These are phyloP conservation scores for Thera obeliscata DNA, from an alignment of 2,888 invertebrate species.

Conservation along the genomic window DNA sequence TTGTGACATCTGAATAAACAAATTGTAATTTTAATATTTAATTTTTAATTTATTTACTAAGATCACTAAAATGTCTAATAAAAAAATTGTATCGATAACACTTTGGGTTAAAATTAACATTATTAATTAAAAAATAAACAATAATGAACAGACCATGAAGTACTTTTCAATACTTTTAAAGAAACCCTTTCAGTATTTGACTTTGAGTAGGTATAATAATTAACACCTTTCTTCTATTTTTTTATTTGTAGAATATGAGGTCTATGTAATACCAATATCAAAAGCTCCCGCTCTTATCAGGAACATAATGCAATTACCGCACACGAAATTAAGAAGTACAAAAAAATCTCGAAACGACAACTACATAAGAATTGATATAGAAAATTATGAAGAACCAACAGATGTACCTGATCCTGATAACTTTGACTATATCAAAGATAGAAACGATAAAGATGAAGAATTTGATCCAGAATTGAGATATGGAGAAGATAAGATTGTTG, in stretches of 20 bases:
- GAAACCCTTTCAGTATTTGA: too few species aligned
- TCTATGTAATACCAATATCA: slow-evolving; percentile 27
- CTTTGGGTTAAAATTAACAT: too few species aligned
- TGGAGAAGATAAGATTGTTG: slow-evolving; percentile 73
- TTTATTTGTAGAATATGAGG: slow-evolving; percentile 34
- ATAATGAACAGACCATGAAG: too few species aligned
- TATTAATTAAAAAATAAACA: too few species aligned
- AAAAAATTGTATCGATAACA: too few species aligned
- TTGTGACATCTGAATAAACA: too few species aligned
- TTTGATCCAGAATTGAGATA: slow-evolving; percentile 44
- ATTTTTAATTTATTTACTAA: too few species aligned
- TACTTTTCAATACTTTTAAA: too few species aligned
- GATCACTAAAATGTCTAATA: too few species aligned
- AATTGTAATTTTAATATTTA: too few species aligned
- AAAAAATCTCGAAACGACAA: slow-evolving; percentile 34
- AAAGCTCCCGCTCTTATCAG: slow-evolving; percentile 25
- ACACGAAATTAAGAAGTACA: slow-evolving; percentile 4
- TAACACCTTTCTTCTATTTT: background rate
- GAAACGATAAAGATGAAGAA: slow-evolving; percentile 29
- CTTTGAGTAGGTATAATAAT: too few species aligned
- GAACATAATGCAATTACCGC: slow-evolving; percentile 52
- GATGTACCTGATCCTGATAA: slow-evolving; percentile 63
- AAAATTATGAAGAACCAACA: slow-evolving; percentile 64
- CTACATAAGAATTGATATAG: slow-evolving; percentile 58
- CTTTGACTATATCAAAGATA: slow-evolving; percentile 54